These are phyloP conservation scores for Pterocles burchelli DNA, from an alignment of 2,113 vertebrate species.

Conservation along the genomic window DNA sequence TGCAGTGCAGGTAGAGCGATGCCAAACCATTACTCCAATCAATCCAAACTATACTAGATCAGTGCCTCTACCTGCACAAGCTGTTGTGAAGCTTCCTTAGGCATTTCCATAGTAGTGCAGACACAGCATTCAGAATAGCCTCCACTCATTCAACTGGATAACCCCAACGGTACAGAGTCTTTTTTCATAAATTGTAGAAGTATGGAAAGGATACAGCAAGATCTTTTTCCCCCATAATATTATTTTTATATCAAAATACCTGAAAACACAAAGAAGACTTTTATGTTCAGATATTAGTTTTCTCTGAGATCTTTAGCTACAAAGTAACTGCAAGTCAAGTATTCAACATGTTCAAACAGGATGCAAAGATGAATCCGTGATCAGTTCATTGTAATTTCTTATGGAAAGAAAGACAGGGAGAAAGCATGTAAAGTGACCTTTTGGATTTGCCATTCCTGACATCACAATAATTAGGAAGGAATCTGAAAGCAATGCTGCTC, in stretches of 20 bases:
- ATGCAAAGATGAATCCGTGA: background rate
- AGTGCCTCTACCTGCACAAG: background rate
- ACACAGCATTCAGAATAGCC: background rate
- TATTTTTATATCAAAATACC: background rate
- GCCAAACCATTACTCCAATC: background rate
- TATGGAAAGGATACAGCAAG: background rate
- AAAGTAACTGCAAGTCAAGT: background rate
- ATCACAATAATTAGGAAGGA: conserved; percentile 28
- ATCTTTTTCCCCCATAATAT: background rate
- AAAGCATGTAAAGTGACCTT: background rate
- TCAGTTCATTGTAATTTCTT: background rate
- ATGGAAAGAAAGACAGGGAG: background rate
- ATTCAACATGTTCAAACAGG: background rate
- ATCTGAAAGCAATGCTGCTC: background rate
- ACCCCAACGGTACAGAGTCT: background rate
- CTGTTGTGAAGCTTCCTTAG: background rate
- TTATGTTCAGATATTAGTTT: background rate
- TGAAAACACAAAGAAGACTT: background rate
- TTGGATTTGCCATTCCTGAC: background rate
- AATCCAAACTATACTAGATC: background rate
- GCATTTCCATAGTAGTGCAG: background rate
- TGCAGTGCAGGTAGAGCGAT: background rate
- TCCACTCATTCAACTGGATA: background rate
- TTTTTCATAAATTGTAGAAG: background rate
- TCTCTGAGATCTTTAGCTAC: background rate